Conservation (phyloP, 2,113 vertebrate genomes). For the Platichthys flesus region DNA sequence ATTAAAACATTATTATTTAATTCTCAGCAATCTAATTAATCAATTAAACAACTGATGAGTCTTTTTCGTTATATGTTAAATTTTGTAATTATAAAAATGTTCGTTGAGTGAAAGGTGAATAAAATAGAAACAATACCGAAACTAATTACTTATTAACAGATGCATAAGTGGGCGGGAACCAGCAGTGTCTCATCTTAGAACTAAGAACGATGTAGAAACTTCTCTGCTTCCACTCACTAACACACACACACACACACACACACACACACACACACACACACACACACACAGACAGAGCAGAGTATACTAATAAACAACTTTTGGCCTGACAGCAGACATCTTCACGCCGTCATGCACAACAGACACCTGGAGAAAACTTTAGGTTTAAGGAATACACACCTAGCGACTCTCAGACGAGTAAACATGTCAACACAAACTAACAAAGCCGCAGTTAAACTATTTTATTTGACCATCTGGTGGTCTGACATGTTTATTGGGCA, state of each 20-base stretch:
- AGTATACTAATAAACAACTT: slow-evolving; percentile 12
- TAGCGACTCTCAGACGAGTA: slow-evolving; percentile 28
- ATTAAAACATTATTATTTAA: no score
- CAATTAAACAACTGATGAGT: no score
- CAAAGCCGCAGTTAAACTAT: slow-evolving; percentile 56
- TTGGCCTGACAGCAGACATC: slow-evolving; percentile 26
- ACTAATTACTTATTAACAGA: no score
- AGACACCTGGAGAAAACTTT: slow-evolving; percentile 42
- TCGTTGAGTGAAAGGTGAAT: no score
- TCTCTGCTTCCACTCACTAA: background rate
- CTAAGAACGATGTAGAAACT: background rate
- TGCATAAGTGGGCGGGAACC: no score
- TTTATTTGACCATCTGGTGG: slow-evolving; percentile 70
- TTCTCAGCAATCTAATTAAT: no score
- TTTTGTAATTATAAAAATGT: no score
- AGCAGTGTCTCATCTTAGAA: background rate
- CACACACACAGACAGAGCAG: background rate
- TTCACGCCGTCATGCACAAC: slow-evolving; percentile 54
- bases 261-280: background rate
- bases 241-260: no score
- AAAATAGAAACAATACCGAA: no score
- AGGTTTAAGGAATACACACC: slow-evolving; percentile 34
- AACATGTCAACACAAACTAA: slow-evolving; percentile 52
- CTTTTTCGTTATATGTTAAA: no score
- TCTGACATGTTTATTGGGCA: slow-evolving; percentile 61